Percentiles rank a stretch among this genome's conserved stretches.
Evolutionary conservation across 2,888 invertebrate genomes (phyloP).

Genomic region (Apotomis turbidana): DNA sequence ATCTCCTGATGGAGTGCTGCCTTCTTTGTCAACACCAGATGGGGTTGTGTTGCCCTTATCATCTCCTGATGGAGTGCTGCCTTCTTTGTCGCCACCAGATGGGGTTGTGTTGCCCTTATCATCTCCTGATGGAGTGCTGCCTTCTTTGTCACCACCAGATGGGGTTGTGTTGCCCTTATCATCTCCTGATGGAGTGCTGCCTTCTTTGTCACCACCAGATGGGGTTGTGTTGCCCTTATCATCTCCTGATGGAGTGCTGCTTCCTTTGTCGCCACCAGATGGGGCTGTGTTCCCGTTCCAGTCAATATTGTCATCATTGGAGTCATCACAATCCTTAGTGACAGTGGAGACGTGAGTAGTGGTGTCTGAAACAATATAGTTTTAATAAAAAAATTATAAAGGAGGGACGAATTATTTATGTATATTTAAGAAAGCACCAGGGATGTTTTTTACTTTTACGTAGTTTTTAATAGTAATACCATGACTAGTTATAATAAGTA

Average conservation of each 20-base stretch:
- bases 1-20: too few relatives aligned
- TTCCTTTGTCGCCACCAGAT: background rate
- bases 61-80: background rate
- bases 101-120: background rate
- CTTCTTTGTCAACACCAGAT: background rate
- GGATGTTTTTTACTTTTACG: too few relatives aligned
- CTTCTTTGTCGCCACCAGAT: too few relatives aligned
- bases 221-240: background rate
- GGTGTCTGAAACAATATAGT: background rate
- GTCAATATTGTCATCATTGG: slow-evolving; percentile 6
- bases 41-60: background rate
- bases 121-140: background rate
- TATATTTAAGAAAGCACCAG: too few relatives aligned
- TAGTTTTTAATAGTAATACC: too few relatives aligned
- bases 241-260: background rate
- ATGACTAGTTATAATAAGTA: too few relatives aligned
- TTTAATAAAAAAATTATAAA: background rate
- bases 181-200: background rate
- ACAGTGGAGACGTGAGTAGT: background rate
- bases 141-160: background rate
- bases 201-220: background rate
- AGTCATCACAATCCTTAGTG: background rate
- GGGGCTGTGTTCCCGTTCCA: background rate
- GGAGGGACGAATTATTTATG: background rate
- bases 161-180: background rate